These are phyloP conservation scores for Oncorhynchus nerka DNA, from an alignment of 2,113 vertebrate species.

Conservation along the genomic window DNA sequence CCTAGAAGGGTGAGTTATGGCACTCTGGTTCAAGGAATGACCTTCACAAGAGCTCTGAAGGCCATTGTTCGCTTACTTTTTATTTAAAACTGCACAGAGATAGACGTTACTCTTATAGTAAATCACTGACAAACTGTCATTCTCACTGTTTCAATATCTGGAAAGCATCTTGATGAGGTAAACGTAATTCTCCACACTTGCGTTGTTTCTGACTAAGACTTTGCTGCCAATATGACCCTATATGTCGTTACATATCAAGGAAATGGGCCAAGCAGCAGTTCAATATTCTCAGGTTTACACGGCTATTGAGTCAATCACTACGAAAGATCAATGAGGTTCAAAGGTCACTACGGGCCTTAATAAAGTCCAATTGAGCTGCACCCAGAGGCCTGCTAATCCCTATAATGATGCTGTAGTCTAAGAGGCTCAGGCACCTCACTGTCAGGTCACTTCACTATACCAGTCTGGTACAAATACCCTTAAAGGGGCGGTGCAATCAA, in stretches of 20 bases:
- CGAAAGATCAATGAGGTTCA: constrained; percentile 45
- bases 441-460: background rate
- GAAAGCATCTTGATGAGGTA: too few relatives aligned
- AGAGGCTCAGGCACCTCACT: constrained; percentile 3
- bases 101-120: too few relatives aligned
- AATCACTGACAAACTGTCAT: too few relatives aligned
- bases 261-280: constrained; percentile 5
- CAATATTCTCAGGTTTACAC: constrained; percentile 46
- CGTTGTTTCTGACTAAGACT: too few relatives aligned
- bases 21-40: background rate
- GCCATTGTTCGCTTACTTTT: background rate
- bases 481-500: too few relatives aligned
- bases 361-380: constrained; percentile 12
- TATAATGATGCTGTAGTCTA: constrained; percentile 7
- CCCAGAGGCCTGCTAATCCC: background rate
- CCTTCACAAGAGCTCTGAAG: constrained; percentile 35
- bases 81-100: background rate
- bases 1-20: too few relatives aligned
- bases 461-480: background rate
- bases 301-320: constrained; percentile 36
- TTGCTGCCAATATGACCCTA: background rate
- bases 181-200: too few relatives aligned
- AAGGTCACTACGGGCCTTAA: constrained; percentile 35
- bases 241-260: constrained; percentile 17
- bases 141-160: too few relatives aligned